These are phyloP conservation scores for Onthophagus sagittarius DNA, from an alignment of 2,888 invertebrate species.

Conservation along the genomic window DNA sequence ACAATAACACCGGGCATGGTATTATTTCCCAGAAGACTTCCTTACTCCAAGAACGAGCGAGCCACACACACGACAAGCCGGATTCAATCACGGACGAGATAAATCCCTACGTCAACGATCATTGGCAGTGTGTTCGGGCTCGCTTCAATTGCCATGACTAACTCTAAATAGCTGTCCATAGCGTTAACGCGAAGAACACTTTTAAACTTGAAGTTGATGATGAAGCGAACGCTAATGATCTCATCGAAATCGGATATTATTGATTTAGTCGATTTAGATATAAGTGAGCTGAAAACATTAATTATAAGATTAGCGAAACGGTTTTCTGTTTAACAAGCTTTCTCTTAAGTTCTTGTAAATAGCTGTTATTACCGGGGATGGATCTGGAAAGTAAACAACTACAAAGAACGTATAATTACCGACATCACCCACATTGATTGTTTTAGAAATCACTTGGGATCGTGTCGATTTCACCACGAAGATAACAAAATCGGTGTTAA, in stretches of 20 bases:
- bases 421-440: background rate
- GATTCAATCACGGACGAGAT: constrained; percentile 28
- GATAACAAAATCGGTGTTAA: background rate
- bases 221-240: no score
- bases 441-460: background rate
- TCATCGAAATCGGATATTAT: no score
- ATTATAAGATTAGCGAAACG: background rate
- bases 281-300: background rate
- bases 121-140: constrained; percentile 27
- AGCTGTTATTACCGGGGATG: background rate
- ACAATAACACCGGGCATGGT: constrained; percentile 18
- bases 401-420: background rate
- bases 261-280: background rate
- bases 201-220: no score
- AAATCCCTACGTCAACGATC: constrained; percentile 23
- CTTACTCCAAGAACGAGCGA: constrained; percentile 17
- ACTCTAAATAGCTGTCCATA: background rate
- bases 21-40: constrained; percentile 26
- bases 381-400: background rate
- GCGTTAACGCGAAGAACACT: background rate
- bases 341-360: background rate
- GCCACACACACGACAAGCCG: constrained; percentile 26
- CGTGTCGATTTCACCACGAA: background rate
- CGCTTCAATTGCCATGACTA: background rate
- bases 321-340: background rate